phyloP scores from a whole-genome alignment of 2,113 vertebrate genomes.

The Xiphophorus maculatus region DNA sequence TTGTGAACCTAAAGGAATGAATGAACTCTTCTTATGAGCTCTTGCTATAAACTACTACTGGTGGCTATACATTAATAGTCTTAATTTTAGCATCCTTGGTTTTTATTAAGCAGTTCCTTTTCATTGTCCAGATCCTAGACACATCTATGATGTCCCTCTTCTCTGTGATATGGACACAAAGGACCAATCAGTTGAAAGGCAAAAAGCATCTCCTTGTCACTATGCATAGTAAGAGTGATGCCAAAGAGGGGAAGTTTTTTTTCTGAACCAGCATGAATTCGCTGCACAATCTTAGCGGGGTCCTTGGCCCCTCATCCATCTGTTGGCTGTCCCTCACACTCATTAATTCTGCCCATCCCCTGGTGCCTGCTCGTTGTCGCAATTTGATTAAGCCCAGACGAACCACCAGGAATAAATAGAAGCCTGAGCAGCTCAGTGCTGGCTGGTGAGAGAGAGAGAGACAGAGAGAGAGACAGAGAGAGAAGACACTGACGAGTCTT shows the following conservation, averaged over 20 bases:
- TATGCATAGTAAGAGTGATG: constrained; percentile 45
- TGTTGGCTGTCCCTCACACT: constrained; percentile 59
- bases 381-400: constrained; percentile 67
- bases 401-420: constrained; percentile 65
- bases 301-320: constrained; percentile 52
- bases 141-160: constrained; percentile 38
- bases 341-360: constrained; percentile 66
- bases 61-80: neutral
- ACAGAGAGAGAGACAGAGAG: too few species aligned
- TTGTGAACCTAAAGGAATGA: neutral
- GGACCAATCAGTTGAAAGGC: constrained; percentile 49
- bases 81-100: neutral
- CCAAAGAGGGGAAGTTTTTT: constrained; percentile 15
- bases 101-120: neutral
- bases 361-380: constrained; percentile 54
- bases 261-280: constrained; percentile 36
- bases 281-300: constrained; percentile 39
- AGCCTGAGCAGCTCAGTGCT: constrained; percentile 30
- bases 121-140: neutral
- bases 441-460: neutral
- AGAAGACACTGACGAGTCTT: constrained; percentile 41
- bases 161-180: constrained; percentile 42
- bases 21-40: neutral
- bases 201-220: constrained; percentile 55
- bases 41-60: neutral